Base-by-base conservation (phyloP, 2,113 vertebrate species). In the Dipodomys stephensi region DNA sequence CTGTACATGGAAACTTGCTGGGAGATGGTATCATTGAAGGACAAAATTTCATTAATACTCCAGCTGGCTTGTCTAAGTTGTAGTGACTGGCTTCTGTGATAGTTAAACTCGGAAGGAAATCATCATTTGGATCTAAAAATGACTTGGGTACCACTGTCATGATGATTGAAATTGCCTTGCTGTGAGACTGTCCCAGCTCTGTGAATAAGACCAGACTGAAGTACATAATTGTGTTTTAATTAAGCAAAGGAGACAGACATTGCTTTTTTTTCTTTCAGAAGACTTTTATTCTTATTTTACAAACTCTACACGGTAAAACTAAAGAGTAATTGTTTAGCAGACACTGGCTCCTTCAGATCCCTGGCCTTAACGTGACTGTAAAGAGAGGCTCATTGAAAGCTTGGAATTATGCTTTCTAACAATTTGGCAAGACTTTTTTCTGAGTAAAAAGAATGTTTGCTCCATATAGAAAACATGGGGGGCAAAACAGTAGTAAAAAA, bases 221-320 rank as follows among this genome's bases (percentile, higher is more conserved):
- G 68, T 62, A 28, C 16, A 72, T 53, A 81, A 77, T 88, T 83
- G 32, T 62, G 62, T 60, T 90, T 88, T 81, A 53, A 74, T 80
- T 78, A 87, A 68, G 62, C 30, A 19, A 83, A 76, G 27, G 57
- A 85, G n/a, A 81, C 3, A 83, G 7, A 83, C 32, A 67, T 73
- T 76, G 28, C 44, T 85, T 72, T 71, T 86, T 71, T 86, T 71
- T 64, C 35, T 73, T 78, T 88, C 39, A 73, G 19, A 82, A 79
- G 22, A 22, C 28, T 16, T 82, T 62, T 32, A 30, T 46, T 18
- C 53, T 57, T 13, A 18, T 57, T 57, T 57, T 57, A 57, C 15
- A 57, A 57, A 57, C 83, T n/a, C 72, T 90, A 87, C 49, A 39
- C 35, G 83, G 32, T 80, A 53, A 68, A 82, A 60, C 27, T 46